phyloP scores from a whole-genome alignment of 2,113 vertebrate species.

The Cebus imitator region DNA sequence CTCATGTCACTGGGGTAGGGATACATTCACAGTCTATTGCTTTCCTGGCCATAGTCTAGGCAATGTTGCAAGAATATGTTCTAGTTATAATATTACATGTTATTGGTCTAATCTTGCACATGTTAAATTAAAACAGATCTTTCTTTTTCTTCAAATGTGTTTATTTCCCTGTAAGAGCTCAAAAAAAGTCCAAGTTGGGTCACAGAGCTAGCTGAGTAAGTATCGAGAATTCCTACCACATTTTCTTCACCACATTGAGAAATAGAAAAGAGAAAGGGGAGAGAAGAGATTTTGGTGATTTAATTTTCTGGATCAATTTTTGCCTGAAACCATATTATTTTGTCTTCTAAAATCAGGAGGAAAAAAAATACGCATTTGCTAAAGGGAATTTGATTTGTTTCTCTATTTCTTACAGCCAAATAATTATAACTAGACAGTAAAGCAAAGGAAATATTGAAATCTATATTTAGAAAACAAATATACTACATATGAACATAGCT shows the following conservation, averaged over 20 bases:
- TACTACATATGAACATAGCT: neutral
- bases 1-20: rapidly evolving
- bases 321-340: neutral
- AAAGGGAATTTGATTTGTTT: neutral
- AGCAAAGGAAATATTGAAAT: neutral
- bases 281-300: neutral
- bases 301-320: neutral
- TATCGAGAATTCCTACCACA: neutral
- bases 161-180: neutral
- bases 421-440: neutral
- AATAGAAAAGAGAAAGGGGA: neutral
- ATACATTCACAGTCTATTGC: neutral
- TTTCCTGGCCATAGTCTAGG: neutral
- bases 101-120: neutral
- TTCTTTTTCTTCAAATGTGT: neutral
- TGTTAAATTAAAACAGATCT: neutral
- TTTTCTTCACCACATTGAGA: neutral
- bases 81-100: neutral
- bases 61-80: neutral
- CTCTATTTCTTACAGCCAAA: neutral
- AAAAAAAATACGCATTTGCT: neutral
- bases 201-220: neutral
- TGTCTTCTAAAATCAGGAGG: neutral
- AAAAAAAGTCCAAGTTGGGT: neutral
- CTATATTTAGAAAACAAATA: neutral